phyloP scores from a whole-genome alignment of 2,797 vertebrate genomes.

The Gambusia yucatana region DNA sequence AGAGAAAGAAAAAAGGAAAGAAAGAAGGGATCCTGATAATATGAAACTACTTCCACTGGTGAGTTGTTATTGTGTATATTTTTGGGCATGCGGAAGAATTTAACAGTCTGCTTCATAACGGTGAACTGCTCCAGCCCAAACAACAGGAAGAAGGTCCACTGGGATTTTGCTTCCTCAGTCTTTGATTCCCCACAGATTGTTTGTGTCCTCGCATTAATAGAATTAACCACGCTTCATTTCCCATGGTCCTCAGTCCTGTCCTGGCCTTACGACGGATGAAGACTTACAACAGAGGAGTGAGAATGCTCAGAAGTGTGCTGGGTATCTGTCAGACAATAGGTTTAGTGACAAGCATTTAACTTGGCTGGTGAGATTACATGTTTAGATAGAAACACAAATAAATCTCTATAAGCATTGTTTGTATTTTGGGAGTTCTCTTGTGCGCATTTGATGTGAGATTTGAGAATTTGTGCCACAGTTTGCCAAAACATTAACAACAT shows the following conservation, averaged over 20 bases:
- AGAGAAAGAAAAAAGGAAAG: conserved; percentile 16
- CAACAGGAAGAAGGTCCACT: conserved; percentile 72
- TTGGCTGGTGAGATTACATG: conserved; percentile 48
- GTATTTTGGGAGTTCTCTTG: background rate
- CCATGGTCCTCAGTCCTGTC: conserved; percentile 74
- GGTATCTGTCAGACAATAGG: conserved; percentile 60
- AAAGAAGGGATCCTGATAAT: conserved; percentile 10
- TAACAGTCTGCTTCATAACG: conserved; percentile 76
- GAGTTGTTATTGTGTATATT: conserved; percentile 1
- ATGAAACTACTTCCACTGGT: conserved; percentile 9
- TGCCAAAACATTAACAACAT: background rate
- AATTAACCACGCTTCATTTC: conserved; percentile 84
- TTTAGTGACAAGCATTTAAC: conserved; percentile 50
- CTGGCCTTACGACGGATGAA: conserved; percentile 69
- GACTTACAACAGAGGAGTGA: conserved; percentile 57
- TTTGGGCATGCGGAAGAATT: conserved; percentile 59
- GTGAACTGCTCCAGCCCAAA: conserved; percentile 81
- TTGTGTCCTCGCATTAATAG: conserved; percentile 80
- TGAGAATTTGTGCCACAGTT: background rate
- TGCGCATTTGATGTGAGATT: conserved; percentile 6
- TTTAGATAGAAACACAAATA: conserved; percentile 33
- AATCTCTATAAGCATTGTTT: background rate
- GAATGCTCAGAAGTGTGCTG: conserved; percentile 67
- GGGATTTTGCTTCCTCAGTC: conserved; percentile 70
- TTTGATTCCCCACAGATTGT: conserved; percentile 81